These are phyloP conservation scores for Timema podura DNA, from an alignment of 2,888 invertebrate species.

Conservation along the genomic window DNA sequence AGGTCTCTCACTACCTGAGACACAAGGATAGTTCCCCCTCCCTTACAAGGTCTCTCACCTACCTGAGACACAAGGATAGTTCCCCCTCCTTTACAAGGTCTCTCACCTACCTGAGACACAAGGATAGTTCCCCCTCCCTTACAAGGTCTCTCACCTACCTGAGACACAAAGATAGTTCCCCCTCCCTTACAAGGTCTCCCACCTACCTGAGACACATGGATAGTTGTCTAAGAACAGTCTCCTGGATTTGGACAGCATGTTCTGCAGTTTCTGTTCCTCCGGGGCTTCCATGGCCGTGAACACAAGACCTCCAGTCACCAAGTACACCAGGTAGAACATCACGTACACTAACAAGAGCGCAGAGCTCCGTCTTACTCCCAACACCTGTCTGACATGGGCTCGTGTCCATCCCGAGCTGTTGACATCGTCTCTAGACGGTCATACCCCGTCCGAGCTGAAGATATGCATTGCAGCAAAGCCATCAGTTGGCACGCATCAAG, in stretches of 20 bases:
- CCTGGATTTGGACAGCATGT: slow-evolving; percentile 51
- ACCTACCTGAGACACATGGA: slow-evolving; percentile 51
- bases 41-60: too few relatives aligned
- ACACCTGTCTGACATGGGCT: slow-evolving; percentile 39
- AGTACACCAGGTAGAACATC: slow-evolving; percentile 57
- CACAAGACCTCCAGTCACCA: slow-evolving; percentile 62
- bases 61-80: slow-evolving; percentile 55
- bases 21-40: slow-evolving; percentile 51
- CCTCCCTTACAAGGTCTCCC: too few relatives aligned
- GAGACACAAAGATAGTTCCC: slow-evolving; percentile 56
- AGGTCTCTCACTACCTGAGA: slow-evolving; percentile 42
- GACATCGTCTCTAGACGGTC: too few relatives aligned
- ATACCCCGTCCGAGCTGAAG: too few relatives aligned
- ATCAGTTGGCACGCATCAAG: too few relatives aligned
- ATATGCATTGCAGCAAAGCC: too few relatives aligned
- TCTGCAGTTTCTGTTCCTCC: slow-evolving; percentile 53
- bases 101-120: slow-evolving; percentile 46
- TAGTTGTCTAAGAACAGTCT: slow-evolving; percentile 54
- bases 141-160: slow-evolving; percentile 25
- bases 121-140: slow-evolving; percentile 47
- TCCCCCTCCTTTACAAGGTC: slow-evolving; percentile 26
- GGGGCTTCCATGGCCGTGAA: slow-evolving; percentile 65
- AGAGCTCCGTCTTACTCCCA: slow-evolving; percentile 54
- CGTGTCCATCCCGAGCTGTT: slow-evolving; percentile 24
- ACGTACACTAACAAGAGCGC: slow-evolving; percentile 53